These are phyloP conservation scores for Malurus splendens DNA, from an alignment of 2,797 vertebrate genomes.

Conservation along the genomic window DNA sequence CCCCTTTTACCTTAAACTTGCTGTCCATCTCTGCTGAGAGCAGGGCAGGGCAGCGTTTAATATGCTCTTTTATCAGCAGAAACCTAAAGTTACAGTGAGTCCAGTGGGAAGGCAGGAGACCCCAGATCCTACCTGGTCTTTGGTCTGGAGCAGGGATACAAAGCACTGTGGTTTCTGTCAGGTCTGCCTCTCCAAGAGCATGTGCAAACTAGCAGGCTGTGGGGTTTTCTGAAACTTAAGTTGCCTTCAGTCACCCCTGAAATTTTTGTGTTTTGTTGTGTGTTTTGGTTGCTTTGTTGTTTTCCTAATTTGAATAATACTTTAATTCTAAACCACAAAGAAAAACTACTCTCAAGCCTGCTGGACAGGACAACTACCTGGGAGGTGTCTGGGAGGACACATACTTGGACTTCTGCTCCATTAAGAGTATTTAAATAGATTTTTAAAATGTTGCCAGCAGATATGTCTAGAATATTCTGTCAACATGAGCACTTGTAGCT, in stretches of 20 bases:
- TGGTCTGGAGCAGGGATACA: not conserved
- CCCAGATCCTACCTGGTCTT: not conserved
- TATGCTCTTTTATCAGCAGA: accelerated
- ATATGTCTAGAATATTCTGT: not conserved
- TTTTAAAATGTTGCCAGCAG: not conserved
- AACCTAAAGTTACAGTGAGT: not conserved
- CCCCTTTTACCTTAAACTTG: not conserved
- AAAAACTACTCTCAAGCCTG: not conserved
- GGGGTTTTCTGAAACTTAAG: not conserved
- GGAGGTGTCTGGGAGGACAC: not conserved
- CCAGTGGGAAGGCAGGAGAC: not conserved
- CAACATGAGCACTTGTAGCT: not conserved
- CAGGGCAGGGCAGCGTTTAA: not conserved
- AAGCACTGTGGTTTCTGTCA: not conserved
- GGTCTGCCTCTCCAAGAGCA: accelerated
- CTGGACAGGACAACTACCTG: not conserved
- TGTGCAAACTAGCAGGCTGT: not conserved
- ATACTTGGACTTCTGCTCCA: not conserved
- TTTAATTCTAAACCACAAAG: not conserved
- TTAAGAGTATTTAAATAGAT: not conserved
- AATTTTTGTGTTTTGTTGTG: not conserved
- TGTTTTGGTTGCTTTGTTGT: not conserved
- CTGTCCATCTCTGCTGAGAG: not conserved
- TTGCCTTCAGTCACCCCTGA: not conserved
- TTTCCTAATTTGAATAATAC: not conserved